phyloP scores from a whole-genome alignment of 2,113 vertebrate genomes.

The Eptesicus fuscus region DNA sequence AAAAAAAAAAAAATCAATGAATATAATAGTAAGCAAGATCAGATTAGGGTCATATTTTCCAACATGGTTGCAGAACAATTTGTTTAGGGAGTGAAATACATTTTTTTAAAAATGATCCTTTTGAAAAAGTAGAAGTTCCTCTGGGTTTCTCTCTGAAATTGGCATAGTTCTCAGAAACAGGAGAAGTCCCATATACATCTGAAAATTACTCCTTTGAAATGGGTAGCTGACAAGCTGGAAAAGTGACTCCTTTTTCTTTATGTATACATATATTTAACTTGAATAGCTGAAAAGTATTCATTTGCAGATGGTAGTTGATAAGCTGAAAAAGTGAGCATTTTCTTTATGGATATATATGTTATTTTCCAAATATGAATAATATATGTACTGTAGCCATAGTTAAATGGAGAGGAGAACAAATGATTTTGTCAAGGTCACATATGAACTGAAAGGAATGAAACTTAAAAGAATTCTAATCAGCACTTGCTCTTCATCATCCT shows the following conservation, averaged over 20 bases:
- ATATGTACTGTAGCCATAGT: not conserved
- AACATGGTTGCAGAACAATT: not conserved
- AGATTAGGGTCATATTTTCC: not conserved
- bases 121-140: not conserved
- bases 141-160: not conserved
- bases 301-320: not conserved
- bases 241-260: not conserved
- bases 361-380: conserved; percentile 21
- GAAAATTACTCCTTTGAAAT: not conserved
- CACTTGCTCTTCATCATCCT: not conserved
- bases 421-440: conserved; percentile 11
- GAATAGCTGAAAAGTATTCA: not conserved
- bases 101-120: not conserved
- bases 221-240: not conserved
- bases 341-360: not conserved
- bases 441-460: not conserved
- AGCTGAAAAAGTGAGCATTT: not conserved
- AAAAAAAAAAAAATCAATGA: no score
- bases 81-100: not conserved
- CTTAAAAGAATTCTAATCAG: not conserved
- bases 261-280: not conserved
- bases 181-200: not conserved
- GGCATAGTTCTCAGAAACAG: not conserved
- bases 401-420: not conserved
- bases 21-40: not conserved